phyloP scores from a whole-genome alignment of 2,797 vertebrate genomes.

The Ptychadena robeensis region DNA sequence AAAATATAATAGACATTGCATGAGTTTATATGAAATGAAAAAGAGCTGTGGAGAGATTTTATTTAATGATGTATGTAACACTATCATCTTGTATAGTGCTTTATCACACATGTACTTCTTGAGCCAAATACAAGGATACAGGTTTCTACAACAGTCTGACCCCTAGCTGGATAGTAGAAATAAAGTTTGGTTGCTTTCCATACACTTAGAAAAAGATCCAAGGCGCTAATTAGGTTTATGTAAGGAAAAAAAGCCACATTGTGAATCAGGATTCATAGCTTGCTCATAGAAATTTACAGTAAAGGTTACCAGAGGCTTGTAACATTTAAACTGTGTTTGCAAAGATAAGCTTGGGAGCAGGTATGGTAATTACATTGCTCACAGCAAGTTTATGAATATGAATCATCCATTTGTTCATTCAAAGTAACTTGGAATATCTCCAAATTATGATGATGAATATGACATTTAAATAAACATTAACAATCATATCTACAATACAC shows the following conservation, averaged over 20 bases:
- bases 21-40: too few relatives aligned
- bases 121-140: too few relatives aligned
- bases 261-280: slow-evolving; percentile 27
- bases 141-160: too few relatives aligned
- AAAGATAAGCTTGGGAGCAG: slow-evolving; percentile 40
- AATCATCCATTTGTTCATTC: slow-evolving; percentile 45
- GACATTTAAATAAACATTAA: slow-evolving; percentile 42
- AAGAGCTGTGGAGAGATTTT: too few relatives aligned
- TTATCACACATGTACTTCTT: too few relatives aligned
- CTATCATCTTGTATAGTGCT: too few relatives aligned
- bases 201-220: neutral
- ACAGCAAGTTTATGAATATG: slow-evolving; percentile 44
- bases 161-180: neutral
- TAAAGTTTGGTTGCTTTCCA: neutral
- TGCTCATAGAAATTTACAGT: slow-evolving; percentile 32
- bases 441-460: slow-evolving; percentile 44
- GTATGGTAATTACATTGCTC: slow-evolving; percentile 49
- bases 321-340: slow-evolving; percentile 44
- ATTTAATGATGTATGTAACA: too few relatives aligned
- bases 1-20: too few relatives aligned
- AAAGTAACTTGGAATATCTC: slow-evolving; percentile 26
- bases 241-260: neutral
- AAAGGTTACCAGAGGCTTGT: slow-evolving; percentile 40
- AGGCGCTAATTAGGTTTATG: neutral
- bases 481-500: slow-evolving; percentile 41